Percentiles rank a stretch among this genome's conserved stretches.
phyloP scores from a whole-genome alignment of 2,888 invertebrate genomes.

The Heliconius charithonia region DNA sequence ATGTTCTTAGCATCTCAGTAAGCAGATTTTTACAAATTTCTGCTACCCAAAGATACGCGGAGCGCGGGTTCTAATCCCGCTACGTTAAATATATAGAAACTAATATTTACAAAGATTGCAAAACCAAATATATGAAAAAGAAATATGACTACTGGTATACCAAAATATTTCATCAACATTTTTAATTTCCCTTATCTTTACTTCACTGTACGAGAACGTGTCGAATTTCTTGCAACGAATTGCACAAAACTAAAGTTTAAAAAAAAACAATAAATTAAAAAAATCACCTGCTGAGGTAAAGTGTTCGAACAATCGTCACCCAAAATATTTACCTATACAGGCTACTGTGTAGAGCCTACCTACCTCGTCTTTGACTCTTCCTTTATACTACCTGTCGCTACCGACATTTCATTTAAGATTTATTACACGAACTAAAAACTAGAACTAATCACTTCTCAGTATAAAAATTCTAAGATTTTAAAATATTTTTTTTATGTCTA shows the following conservation, averaged over 20 bases:
- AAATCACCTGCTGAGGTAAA: slow-evolving; percentile 42
- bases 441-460: slow-evolving; percentile 10
- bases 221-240: neutral
- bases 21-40: too few species aligned
- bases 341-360: slow-evolving; percentile 44
- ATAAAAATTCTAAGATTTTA: neutral
- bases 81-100: too few species aligned
- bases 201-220: too few species aligned
- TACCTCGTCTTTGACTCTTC: slow-evolving; percentile 30
- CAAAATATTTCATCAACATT: neutral
- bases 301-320: slow-evolving; percentile 58
- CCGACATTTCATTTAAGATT: slow-evolving; percentile 40
- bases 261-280: slow-evolving; percentile 15
- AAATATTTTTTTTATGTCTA: neutral
- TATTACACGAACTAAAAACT: slow-evolving; percentile 9
- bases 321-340: slow-evolving; percentile 73
- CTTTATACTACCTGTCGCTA: slow-evolving; percentile 47
- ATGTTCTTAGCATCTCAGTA: too few species aligned
- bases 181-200: too few species aligned
- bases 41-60: too few species aligned
- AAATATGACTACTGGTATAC: neutral
- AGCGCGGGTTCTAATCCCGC: too few species aligned
- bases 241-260: neutral
- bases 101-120: too few species aligned
- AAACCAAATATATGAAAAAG: neutral